Base-by-base conservation (phyloP, 1,140 invertebrate genomes). In the Bombus impatiens region DNA sequence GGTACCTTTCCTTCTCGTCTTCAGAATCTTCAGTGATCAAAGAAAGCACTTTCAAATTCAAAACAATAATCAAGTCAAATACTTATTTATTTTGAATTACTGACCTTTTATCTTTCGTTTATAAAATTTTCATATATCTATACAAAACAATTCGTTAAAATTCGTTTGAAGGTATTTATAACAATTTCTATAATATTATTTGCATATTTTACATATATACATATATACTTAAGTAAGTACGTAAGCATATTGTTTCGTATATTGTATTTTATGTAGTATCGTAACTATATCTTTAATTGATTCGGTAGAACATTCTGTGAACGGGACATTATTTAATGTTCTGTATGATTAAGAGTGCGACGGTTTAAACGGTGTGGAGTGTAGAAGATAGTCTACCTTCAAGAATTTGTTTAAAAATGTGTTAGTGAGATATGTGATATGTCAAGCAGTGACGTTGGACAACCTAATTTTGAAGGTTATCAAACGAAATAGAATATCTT, bases 381-480 rank as follows among this genome's bases (percentile, higher is more conserved):
- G 47, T 53, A 53, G 47, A 53, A 53, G 47, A 13, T 40, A 44
- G 6, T 32, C 40, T 35, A 32, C 40, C 3, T 59, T 81, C 28
- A 81, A 67, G 3, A 47, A 42, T 68, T 44, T 40, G 40, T 68
- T 57, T 44, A n/a, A 47, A 85, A 59, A n/a, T 40, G 84, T 81
- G 10, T 65, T 72, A 25, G 57, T 81, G 32, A 81, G 47, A 40
- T 82, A 57, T 68, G 42, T 75, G 42, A 86, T 75, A 87, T 87
- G 86, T 84, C 84, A 77, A 78, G 35, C 67, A 74, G 84, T 88
- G 86, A 87, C 86, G 82, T 87, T 75, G 82, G 59, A 75, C 40
- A 77, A 75, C 82, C 78, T 32, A 84, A 79, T 87, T 83, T 87
- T 87, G 76, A 87, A 87, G 86, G 86, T 87, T 87, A 83, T 78